phyloP scores from a whole-genome alignment of 2,113 vertebrate species.

The Austrofundulus limnaeus region DNA sequence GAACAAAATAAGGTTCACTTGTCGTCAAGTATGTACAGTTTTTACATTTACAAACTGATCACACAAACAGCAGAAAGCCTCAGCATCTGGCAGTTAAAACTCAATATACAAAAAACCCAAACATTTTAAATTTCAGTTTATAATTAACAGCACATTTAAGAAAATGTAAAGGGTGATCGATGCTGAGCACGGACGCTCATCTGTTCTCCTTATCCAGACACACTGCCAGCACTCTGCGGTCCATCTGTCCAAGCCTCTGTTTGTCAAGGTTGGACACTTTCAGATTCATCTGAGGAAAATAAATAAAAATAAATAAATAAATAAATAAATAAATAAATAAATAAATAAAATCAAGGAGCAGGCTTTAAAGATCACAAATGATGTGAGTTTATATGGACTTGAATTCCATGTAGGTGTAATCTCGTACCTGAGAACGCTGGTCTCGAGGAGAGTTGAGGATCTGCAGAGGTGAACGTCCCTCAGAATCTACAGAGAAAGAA shows the following conservation, averaged over 20 bases:
- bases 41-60: slow-evolving; percentile 60
- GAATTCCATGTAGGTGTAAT: background rate
- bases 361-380: background rate
- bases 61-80: slow-evolving; percentile 7
- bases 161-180: slow-evolving; percentile 1
- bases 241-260: slow-evolving; percentile 63
- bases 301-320: too few species aligned
- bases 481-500: slow-evolving; percentile 48
- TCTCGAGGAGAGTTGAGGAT: slow-evolving; percentile 86
- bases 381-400: background rate
- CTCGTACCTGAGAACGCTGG: slow-evolving; percentile 66
- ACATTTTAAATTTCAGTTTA: slow-evolving; percentile 13
- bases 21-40: slow-evolving; percentile 38
- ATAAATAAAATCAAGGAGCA: background rate
- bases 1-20: too few species aligned
- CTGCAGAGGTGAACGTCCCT: slow-evolving; percentile 87
- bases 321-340: background rate
- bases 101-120: too few species aligned
- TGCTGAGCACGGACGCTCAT: slow-evolving; percentile 43
- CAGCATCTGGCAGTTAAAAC: background rate
- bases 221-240: slow-evolving; percentile 62
- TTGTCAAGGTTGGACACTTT: slow-evolving; percentile 76
- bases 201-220: slow-evolving; percentile 78
- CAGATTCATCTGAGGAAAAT: slow-evolving; percentile 74
- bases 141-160: slow-evolving; percentile 41